Evolutionary conservation across 1,140 invertebrate species (phyloP).

Genomic region (Lepidurus packardi): DNA sequence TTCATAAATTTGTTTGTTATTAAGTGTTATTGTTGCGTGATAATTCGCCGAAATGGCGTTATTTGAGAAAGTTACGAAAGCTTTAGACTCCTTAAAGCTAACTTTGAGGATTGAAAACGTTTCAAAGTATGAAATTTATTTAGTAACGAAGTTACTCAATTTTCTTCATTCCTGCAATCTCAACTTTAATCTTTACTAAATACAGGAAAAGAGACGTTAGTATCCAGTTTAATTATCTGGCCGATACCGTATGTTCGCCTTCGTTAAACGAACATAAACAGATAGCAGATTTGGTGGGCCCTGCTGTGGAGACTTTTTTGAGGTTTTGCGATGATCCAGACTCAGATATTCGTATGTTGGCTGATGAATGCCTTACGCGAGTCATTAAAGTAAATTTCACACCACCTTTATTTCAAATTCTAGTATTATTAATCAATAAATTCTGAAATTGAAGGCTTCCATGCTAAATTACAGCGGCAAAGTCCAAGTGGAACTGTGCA

Average conservation of each 20-base stretch:
- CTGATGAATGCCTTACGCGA: constrained; percentile 72
- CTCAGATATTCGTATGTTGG: constrained; percentile 68
- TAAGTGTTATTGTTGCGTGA: background rate
- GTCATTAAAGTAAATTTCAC: constrained; percentile 58
- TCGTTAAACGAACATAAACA: constrained; percentile 51
- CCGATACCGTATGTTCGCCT: constrained; percentile 60
- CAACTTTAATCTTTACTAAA: background rate
- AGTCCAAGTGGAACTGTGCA: constrained; percentile 70
- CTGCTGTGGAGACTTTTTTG: constrained; percentile 64
- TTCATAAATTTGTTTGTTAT: background rate
- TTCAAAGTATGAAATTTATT: background rate
- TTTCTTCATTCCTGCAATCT: background rate
- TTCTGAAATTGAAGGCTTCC: constrained; percentile 48
- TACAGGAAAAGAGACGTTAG: constrained; percentile 30
- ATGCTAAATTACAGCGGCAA: constrained; percentile 60
- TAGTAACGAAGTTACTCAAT: background rate
- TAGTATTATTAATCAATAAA: constrained; percentile 22
- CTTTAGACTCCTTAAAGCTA: background rate
- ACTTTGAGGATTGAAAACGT: background rate
- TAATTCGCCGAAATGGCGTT: background rate
- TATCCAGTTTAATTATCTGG: constrained; percentile 42
- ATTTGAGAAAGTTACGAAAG: background rate
- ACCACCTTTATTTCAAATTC: background rate
- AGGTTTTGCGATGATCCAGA: constrained; percentile 67
- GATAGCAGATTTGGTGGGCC: constrained; percentile 60